Evolutionary conservation across 1,140 invertebrate genomes (phyloP).

Genomic region (Caerostris extrusa): DNA sequence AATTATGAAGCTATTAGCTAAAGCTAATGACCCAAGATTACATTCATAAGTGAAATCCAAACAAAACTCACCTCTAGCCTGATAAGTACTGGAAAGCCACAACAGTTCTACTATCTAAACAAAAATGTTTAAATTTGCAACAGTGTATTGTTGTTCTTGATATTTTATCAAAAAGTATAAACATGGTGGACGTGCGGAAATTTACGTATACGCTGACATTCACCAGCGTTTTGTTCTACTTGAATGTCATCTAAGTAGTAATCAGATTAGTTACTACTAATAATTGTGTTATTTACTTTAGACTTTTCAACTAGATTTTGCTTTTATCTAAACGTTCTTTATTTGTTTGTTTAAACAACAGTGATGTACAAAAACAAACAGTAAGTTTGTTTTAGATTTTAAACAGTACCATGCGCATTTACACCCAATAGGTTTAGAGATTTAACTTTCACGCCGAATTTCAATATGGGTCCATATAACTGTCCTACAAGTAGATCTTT

Average conservation of each 20-base stretch:
- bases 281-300: neutral
- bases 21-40: too few relatives aligned
- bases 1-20: too few relatives aligned
- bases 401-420: neutral
- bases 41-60: too few relatives aligned
- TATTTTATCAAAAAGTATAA: neutral
- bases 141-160: conserved; percentile 6
- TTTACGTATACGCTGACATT: neutral
- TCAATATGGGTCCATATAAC: too few relatives aligned
- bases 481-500: too few relatives aligned
- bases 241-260: neutral
- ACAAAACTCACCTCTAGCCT: too few relatives aligned
- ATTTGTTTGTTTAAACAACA: neutral
- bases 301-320: neutral
- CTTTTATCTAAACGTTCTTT: neutral
- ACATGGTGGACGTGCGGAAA: neutral
- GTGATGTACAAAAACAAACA: neutral
- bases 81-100: too few relatives aligned
- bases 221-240: neutral
- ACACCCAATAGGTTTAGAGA: too few relatives aligned
- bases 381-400: neutral
- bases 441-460: too few relatives aligned
- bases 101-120: neutral
- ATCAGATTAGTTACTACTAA: neutral
- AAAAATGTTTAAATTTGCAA: neutral